Conservation (phyloP, 2,113 vertebrate genomes). For the Ictalurus furcatus region DNA sequence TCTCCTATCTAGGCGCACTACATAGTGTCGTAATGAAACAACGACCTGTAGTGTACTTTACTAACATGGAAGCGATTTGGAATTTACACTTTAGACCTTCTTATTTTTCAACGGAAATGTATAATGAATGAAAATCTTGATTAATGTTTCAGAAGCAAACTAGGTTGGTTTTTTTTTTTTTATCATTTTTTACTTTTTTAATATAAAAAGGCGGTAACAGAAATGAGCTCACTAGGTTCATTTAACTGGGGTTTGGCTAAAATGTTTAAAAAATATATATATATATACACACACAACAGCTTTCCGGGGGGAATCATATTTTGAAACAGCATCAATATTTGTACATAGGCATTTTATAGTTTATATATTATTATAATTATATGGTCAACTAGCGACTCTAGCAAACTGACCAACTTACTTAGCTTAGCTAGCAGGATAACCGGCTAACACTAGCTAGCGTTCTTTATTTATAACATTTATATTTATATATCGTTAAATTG, state of each 20-base stretch:
- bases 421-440: background rate
- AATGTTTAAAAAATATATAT: background rate
- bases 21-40: background rate
- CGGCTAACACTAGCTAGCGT: background rate
- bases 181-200: no score
- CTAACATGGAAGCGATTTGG: background rate
- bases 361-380: background rate
- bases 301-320: background rate
- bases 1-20: background rate
- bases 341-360: background rate
- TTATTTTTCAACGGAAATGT: background rate
- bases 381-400: background rate
- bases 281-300: no score
- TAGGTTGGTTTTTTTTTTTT: background rate
- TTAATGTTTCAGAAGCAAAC: background rate
- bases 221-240: background rate
- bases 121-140: background rate
- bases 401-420: background rate
- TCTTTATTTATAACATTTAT: constrained; percentile 12
- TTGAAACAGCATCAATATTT: background rate
- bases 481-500: background rate
- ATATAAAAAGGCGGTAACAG: background rate
- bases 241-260: background rate
- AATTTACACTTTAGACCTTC: background rate
- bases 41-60: background rate